Evolutionary conservation across 2,888 invertebrate species (phyloP).

Genomic region (Entomobrya proxima): DNA sequence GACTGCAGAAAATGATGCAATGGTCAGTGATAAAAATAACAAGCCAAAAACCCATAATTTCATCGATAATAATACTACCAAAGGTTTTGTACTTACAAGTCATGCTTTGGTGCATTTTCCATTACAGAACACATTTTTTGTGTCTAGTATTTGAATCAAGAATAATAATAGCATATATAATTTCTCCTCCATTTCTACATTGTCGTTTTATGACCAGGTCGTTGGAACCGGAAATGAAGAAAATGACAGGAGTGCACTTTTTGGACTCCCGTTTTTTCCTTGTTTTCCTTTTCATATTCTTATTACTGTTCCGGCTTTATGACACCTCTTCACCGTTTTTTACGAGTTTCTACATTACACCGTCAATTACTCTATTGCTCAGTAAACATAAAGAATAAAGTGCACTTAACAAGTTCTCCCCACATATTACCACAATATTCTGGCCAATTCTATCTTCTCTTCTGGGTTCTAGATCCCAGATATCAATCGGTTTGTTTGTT

Average conservation of each 20-base stretch:
- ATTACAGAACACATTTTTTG: background rate
- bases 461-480: background rate
- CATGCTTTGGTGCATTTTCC: constrained; percentile 18
- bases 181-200: background rate
- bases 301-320: constrained; percentile 45
- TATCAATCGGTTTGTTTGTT: background rate
- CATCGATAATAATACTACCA: background rate
- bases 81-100: background rate
- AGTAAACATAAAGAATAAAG: background rate
- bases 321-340: constrained; percentile 50
- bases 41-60: background rate
- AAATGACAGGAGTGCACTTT: constrained; percentile 62
- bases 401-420: background rate
- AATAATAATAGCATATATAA: background rate
- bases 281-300: constrained; percentile 1
- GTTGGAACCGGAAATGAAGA: constrained; percentile 56
- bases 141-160: background rate
- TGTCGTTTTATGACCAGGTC: background rate
- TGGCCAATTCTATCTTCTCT: background rate
- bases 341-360: constrained; percentile 29
- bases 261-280: background rate
- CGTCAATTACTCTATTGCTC: constrained; percentile 37
- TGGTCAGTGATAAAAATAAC: no score
- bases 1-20: no score
- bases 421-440: background rate